Evolutionary conservation across 2,113 vertebrate species (phyloP).

Genomic region (Neogale vison): DNA sequence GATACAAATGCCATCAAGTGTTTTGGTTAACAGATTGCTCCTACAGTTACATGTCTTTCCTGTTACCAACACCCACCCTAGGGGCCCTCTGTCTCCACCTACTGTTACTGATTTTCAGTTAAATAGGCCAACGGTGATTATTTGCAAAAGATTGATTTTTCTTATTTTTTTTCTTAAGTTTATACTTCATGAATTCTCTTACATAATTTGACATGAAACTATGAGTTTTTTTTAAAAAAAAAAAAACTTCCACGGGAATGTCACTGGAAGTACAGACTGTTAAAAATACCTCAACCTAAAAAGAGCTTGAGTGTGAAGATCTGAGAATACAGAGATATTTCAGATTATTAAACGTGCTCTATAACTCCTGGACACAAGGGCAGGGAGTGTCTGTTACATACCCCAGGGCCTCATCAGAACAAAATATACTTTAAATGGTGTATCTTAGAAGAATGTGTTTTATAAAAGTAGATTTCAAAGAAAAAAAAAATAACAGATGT

Average conservation of each 20-base stretch:
- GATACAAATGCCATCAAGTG: not conserved
- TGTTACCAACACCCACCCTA: not conserved
- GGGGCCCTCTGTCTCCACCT: not conserved
- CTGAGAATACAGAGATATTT: not conserved
- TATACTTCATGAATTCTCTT: not conserved
- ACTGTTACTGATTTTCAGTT: not conserved
- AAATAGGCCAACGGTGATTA: not conserved
- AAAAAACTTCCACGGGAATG: not conserved
- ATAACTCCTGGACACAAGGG: not conserved
- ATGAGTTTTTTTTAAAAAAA: constrained; percentile 1
- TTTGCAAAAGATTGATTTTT: not conserved
- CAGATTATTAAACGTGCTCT: not conserved
- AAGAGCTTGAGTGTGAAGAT: not conserved
- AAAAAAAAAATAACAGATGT: not conserved
- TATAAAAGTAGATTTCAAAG: constrained; percentile 16
- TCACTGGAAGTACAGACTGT: not conserved
- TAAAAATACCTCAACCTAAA: constrained; percentile 49
- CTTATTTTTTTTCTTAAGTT: not conserved
- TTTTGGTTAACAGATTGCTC: not conserved
- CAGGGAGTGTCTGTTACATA: not conserved
- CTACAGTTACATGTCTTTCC: rapidly evolving
- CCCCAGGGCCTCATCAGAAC: not conserved
- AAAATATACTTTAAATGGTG: not conserved
- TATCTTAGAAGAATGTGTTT: not conserved
- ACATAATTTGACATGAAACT: not conserved